phyloP scores from a whole-genome alignment of 1,140 invertebrate genomes.

The Nautilus pompilius region DNA sequence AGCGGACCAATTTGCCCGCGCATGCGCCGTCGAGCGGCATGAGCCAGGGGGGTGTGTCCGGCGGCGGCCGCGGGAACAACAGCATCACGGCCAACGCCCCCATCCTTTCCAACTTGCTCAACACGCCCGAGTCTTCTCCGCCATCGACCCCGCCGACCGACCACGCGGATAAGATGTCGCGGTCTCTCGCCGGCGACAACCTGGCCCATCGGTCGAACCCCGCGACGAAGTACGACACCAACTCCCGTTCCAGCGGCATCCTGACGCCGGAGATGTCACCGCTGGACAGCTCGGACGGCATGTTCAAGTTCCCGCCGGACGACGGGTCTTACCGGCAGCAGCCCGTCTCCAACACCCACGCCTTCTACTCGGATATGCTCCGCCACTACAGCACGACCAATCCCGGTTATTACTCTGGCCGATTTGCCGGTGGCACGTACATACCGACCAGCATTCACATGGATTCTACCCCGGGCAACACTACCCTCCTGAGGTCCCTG shows the following conservation, averaged over 20 bases:
- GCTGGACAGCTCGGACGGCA: constrained; percentile 8
- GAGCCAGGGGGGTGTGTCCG: background rate
- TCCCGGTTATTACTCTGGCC: background rate
- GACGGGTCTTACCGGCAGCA: background rate
- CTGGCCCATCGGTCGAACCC: background rate
- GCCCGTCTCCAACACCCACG: constrained; percentile 1
- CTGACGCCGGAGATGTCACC: constrained; percentile 26
- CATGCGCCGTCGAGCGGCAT: background rate
- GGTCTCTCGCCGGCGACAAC: constrained; percentile 1
- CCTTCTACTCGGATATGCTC: background rate
- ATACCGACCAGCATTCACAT: constrained; percentile 14
- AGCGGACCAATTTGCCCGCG: background rate
- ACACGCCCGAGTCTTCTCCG: constrained; percentile 31
- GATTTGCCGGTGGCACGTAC: background rate
- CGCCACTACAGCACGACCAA: background rate
- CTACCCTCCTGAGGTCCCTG: constrained; percentile 18
- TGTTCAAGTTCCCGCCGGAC: constrained; percentile 13
- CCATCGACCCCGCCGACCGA: constrained; percentile 16
- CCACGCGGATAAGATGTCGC: background rate
- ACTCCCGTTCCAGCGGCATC: constrained; percentile 4
- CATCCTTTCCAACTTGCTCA: constrained; percentile 17
- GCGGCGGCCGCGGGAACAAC: background rate
- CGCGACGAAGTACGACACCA: background rate
- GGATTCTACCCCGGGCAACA: constrained; percentile 8
- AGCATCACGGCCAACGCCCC: constrained; percentile 4